These are phyloP conservation scores for Pomacea maculata DNA, from an alignment of 1,140 invertebrate genomes.

Conservation along the genomic window DNA sequence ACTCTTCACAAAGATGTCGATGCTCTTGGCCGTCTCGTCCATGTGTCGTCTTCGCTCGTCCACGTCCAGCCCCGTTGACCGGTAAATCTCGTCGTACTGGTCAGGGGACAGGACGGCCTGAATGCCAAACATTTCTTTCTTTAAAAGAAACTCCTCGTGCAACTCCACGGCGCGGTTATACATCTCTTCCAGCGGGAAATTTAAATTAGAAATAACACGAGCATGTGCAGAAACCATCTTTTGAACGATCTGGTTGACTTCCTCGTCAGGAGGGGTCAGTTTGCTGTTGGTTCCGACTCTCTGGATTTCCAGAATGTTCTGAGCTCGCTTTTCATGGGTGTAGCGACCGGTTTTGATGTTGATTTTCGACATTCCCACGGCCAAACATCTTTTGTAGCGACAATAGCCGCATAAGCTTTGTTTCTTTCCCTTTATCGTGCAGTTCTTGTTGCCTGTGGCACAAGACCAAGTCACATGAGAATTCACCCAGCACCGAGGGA, in stretches of 20 bases:
- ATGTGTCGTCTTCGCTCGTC: slow-evolving; percentile 47
- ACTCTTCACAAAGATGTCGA: slow-evolving; percentile 43
- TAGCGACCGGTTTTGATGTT: slow-evolving; percentile 72
- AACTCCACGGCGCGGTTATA: background rate
- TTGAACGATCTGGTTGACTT: slow-evolving; percentile 25
- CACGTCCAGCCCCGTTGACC: slow-evolving; percentile 52
- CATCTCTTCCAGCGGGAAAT: slow-evolving; percentile 1
- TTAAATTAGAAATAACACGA: slow-evolving; percentile 3
- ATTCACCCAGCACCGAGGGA: slow-evolving; percentile 16
- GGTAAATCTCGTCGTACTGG: slow-evolving; percentile 51
- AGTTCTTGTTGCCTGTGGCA: slow-evolving; percentile 23
- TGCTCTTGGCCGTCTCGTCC: slow-evolving; percentile 37
- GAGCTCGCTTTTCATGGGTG: slow-evolving; percentile 60
- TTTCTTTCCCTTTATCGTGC: slow-evolving; percentile 43
- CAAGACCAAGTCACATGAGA: background rate
- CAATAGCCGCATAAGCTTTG: slow-evolving; percentile 89
- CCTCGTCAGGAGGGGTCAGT: slow-evolving; percentile 24
- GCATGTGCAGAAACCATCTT: slow-evolving; percentile 16
- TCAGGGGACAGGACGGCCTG: slow-evolving; percentile 40
- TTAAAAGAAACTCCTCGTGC: slow-evolving; percentile 21
- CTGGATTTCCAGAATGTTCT: slow-evolving; percentile 59
- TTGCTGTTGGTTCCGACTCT: slow-evolving; percentile 28
- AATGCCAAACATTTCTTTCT: slow-evolving; percentile 47
- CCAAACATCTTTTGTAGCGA: slow-evolving; percentile 98
- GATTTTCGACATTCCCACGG: slow-evolving; percentile 99